Percentiles rank a stretch among this genome's conserved stretches.
Evolutionary conservation across 2,888 invertebrate genomes (phyloP).

Genomic region (Tromatobia lineatoria): DNA sequence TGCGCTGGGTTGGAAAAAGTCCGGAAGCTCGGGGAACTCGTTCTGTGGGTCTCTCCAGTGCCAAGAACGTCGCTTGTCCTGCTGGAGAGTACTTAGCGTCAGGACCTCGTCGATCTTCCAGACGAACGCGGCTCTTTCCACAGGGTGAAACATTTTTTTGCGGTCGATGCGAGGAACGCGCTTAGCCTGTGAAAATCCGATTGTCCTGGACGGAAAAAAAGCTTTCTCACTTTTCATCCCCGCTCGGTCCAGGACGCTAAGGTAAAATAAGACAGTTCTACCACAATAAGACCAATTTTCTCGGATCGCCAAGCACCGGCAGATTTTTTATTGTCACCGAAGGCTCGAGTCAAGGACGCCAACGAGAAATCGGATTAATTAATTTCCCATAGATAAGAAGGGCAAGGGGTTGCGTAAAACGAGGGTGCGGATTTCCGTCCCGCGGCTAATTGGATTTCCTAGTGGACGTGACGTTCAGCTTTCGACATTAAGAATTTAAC

Average conservation of each 20-base stretch:
- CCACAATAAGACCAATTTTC: constrained; percentile 70
- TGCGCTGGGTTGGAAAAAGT: not conserved
- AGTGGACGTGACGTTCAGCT: constrained; percentile 28
- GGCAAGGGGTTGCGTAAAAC: constrained; percentile 10
- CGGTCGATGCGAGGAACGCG: constrained; percentile 9
- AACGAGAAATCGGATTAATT: constrained; percentile 58
- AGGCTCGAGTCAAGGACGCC: not conserved
- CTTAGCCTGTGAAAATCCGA: constrained; percentile 66
- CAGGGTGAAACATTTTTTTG: constrained; percentile 30
- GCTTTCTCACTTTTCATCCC: constrained; percentile 54
- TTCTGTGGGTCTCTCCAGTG: constrained; percentile 33
- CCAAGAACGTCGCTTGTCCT: constrained; percentile 19
- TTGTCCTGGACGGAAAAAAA: constrained; percentile 67
- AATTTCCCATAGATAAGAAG: constrained; percentile 49
- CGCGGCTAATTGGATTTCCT: constrained; percentile 46
- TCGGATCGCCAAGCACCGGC: constrained; percentile 46
- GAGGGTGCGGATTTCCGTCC: not conserved
- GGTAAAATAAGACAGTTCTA: constrained; percentile 19
- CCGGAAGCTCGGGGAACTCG: constrained; percentile 25
- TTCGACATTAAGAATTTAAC: constrained; percentile 31
- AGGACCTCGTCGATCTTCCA: constrained; percentile 50
- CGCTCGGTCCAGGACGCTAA: not conserved
- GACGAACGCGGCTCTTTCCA: constrained; percentile 31
- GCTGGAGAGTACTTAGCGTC: constrained; percentile 19
- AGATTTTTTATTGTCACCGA: not conserved